Evolutionary conservation across 2,888 invertebrate species (phyloP), one percentile per base, ranked within the genome.

Genomic region (Smittia sp.): DNA sequence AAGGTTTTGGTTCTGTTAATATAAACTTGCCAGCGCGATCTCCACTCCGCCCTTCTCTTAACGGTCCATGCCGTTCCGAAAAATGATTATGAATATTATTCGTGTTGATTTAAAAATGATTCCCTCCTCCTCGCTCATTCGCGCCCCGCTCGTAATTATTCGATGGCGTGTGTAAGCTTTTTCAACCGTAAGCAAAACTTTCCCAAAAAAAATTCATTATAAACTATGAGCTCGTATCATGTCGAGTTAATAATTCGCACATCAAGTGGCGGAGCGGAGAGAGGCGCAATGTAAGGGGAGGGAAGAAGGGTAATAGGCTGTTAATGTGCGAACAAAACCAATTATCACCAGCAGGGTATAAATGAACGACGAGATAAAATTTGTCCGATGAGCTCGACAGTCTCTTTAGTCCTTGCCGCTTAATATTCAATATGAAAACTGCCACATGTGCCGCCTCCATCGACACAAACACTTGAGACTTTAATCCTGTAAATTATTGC

Each of bases 301-400:
- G 2, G 18, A n/a, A 18, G n/a, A 58, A 20, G n/a, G 46, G 46
- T 46, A 46, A 32, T 46, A n/a, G 11, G 46, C 46, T 46, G 46
- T 46, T 46, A 46, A 58, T 18, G 58, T 58, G 58, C 58, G 58
- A 58, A 58, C 58, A 58, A 58, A 58, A 58, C 18, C 58, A 58
- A 58, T 58, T 58, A 58, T 20, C 58, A 22, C 58, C 58, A 58
- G 22, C 58, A 58, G 20, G 9, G 20, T 4, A 4, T 18, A 4
- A n/a, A 46, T 6, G n/a, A 46, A 13, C n/a, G 18, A 46, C 58
- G 7, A 18, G 9, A 58, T 58, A 58, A 58, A 20, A 32, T 32
- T 32, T 58, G 58, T 13, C 52, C 18, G 52, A 46, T 46, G 18
- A 46, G 7, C 39, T 39, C 39, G 11, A 11, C 39, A n/a, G 32